Percentiles rank a stretch among this genome's conserved stretches.
phyloP scores from a whole-genome alignment of 2,888 invertebrate species.

The Spisula solida region DNA sequence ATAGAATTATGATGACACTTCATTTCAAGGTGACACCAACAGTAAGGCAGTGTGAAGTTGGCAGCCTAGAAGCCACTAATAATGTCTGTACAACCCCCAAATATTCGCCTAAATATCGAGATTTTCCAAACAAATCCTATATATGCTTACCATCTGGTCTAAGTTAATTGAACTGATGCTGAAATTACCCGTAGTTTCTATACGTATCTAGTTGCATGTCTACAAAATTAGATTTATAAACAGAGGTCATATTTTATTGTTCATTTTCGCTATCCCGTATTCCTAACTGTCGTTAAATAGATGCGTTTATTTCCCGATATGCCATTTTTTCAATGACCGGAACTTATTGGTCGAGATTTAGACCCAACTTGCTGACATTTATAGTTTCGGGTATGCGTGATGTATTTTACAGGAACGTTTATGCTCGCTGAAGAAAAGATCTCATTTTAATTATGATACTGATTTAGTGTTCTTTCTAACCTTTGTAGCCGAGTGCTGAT shows the following conservation, averaged over 20 bases:
- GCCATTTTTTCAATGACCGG: slow-evolving; percentile 22
- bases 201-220: background rate
- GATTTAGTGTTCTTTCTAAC: too few species aligned
- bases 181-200: background rate
- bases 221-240: background rate
- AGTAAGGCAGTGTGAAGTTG: too few species aligned
- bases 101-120: too few species aligned
- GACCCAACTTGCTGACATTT: background rate
- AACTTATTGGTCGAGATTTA: background rate
- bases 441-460: too few species aligned
- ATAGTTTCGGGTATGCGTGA: background rate
- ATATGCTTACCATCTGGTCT: too few species aligned
- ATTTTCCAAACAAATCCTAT: too few species aligned
- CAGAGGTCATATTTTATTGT: background rate
- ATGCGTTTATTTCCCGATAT: background rate
- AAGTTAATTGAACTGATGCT: too few species aligned
- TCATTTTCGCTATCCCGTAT: background rate
- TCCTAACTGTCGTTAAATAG: slow-evolving; percentile 5
- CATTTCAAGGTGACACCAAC: too few species aligned
- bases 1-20: too few species aligned
- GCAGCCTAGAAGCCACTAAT: too few species aligned
- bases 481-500: too few species aligned
- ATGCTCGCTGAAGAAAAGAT: background rate
- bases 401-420: background rate
- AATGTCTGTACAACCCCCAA: too few species aligned